Evolutionary conservation across 2,113 vertebrate species (phyloP).

Genomic region (Machaerirhynchus nigripectus): DNA sequence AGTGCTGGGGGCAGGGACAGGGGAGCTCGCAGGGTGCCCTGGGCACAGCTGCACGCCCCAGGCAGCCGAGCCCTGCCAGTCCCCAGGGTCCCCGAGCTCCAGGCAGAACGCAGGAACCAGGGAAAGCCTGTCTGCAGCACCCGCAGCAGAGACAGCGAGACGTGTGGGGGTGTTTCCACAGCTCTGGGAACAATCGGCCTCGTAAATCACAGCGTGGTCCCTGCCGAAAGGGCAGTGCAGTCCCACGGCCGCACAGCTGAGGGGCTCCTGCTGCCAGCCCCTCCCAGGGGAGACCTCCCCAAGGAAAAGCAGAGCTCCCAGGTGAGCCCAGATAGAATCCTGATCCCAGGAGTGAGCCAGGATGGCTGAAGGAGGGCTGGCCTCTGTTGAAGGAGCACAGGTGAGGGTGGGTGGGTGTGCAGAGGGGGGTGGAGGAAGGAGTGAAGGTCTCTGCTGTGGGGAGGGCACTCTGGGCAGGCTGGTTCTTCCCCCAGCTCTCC

Average conservation of each 20-base stretch:
- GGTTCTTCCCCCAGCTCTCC: background rate
- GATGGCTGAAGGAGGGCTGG: background rate
- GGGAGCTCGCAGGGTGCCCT: background rate
- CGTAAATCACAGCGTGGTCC: background rate
- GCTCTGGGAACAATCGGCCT: background rate
- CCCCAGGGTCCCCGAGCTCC: background rate
- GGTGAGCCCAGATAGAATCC: background rate
- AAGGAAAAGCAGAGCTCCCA: background rate
- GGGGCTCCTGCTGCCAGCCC: background rate
- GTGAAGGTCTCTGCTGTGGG: too few relatives aligned
- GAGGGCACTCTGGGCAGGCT: background rate
- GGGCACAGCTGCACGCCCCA: conserved; percentile 8
- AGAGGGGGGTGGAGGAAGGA: background rate
- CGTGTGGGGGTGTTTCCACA: conserved; percentile 1
- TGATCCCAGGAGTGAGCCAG: background rate
- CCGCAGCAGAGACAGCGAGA: background rate
- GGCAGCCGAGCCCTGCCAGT: background rate
- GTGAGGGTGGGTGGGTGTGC: background rate
- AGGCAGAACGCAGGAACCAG: background rate
- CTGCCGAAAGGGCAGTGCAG: rapidly evolving
- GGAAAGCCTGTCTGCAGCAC: background rate
- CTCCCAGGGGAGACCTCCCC: background rate
- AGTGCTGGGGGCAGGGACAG: background rate
- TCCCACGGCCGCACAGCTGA: background rate
- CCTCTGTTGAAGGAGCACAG: background rate